These are phyloP conservation scores for Parthenolecanium corni DNA, from an alignment of 2,888 invertebrate genomes.

Conservation along the genomic window DNA sequence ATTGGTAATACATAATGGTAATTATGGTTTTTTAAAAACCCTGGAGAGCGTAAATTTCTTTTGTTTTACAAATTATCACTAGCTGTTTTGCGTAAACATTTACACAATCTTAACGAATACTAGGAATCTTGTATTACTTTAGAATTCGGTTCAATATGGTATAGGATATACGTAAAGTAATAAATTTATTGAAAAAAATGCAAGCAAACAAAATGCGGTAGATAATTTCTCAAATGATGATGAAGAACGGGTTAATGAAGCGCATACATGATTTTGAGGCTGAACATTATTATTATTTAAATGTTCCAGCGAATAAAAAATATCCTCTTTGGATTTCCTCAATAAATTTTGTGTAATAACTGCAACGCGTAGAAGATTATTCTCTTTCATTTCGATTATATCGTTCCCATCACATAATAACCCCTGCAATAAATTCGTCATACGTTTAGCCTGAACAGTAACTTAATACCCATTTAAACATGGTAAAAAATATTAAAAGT, in stretches of 20 bases:
- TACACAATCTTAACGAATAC: too few relatives aligned
- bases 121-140: too few relatives aligned
- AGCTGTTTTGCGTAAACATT: too few relatives aligned
- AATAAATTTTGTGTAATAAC: slow-evolving; percentile 19
- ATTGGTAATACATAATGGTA: too few relatives aligned
- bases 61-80: too few relatives aligned
- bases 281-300: neutral
- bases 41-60: too few relatives aligned
- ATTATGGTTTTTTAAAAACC: too few relatives aligned
- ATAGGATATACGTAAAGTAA: slow-evolving; percentile 19
- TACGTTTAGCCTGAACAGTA: slow-evolving; percentile 10
- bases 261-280: slow-evolving; percentile 5
- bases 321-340: slow-evolving; percentile 10
- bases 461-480: neutral
- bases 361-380: slow-evolving; percentile 17
- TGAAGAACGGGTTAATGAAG: neutral
- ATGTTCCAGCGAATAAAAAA: slow-evolving; percentile 16
- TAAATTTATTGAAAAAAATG: slow-evolving; percentile 23
- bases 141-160: neutral
- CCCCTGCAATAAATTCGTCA: slow-evolving; percentile 23
- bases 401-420: slow-evolving; percentile 25
- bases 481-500: too few relatives aligned
- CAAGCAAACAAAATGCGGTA: slow-evolving; percentile 21
- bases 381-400: slow-evolving; percentile 26
- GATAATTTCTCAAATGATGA: slow-evolving; percentile 11